Conservation (phyloP, 1,140 invertebrate species). For the Rhynchophorus ferrugineus region DNA sequence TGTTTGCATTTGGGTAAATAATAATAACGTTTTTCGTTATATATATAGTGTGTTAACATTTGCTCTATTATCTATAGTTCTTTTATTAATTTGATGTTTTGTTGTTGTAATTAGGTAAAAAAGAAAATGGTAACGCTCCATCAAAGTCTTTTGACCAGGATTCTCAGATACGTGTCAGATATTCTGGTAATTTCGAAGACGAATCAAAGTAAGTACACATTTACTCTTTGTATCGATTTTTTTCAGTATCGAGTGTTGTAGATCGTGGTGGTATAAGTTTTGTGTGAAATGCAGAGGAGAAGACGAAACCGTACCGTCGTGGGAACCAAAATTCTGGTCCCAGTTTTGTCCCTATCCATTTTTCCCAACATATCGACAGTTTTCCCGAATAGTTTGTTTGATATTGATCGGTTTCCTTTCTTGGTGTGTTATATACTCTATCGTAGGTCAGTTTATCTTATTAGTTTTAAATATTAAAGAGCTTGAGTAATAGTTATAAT, state of each 20-base stretch:
- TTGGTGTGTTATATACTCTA: conserved; percentile 65
- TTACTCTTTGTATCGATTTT: not conserved
- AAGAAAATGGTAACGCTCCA: conserved; percentile 8
- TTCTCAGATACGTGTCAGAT: conserved; percentile 8
- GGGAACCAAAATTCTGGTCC: conserved; percentile 69
- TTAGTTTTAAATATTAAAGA: not conserved
- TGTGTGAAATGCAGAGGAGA: conserved; percentile 61
- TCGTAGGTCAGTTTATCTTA: conserved; percentile 16
- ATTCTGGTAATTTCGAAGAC: conserved; percentile 28
- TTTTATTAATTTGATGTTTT: too few species aligned
- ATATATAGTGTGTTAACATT: not conserved
- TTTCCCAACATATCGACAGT: conserved; percentile 70
- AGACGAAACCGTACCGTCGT: conserved; percentile 59
- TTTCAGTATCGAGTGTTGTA: conserved; percentile 35
- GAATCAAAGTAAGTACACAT: conserved; percentile 29
- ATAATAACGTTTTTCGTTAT: not conserved
- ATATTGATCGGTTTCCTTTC: conserved; percentile 57
- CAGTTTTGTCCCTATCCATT: conserved; percentile 71
- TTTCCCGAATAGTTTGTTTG: conserved; percentile 61
- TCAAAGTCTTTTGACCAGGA: not conserved
- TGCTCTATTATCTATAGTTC: too few species aligned
- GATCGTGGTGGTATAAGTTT: conserved; percentile 66
- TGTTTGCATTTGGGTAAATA: not conserved
- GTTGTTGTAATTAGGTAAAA: too few species aligned
- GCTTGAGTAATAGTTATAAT: not conserved